Conservation (phyloP, 2,888 invertebrate species). For the Diplolepis rosae region DNA sequence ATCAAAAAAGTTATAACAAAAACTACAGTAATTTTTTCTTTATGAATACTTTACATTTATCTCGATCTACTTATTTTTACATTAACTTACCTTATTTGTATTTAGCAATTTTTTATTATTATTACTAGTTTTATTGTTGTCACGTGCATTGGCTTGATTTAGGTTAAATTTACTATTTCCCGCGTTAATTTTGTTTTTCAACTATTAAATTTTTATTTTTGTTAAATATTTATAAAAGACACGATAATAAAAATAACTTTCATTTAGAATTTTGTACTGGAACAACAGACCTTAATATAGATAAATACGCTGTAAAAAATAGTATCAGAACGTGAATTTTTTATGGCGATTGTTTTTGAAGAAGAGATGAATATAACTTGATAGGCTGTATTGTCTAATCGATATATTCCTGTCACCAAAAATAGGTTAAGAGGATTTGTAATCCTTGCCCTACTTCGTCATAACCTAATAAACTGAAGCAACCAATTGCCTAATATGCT, state of each 20-base stretch:
- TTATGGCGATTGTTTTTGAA: neutral
- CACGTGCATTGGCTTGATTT: too few relatives aligned
- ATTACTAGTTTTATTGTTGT: too few relatives aligned
- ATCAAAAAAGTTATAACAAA: too few relatives aligned
- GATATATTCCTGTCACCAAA: slow-evolving; percentile 22
- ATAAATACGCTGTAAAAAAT: neutral
- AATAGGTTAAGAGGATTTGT: slow-evolving; percentile 23
- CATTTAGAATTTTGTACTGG: neutral
- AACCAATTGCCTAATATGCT: neutral
- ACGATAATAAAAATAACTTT: neutral
- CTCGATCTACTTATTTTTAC: too few relatives aligned
- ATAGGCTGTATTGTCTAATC: neutral
- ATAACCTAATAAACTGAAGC: slow-evolving; percentile 5
- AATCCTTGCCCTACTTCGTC: slow-evolving; percentile 4
- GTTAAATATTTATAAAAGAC: too few relatives aligned
- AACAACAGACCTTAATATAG: neutral
- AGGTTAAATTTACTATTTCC: too few relatives aligned
- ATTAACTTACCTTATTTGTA: too few relatives aligned
- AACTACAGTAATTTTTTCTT: too few relatives aligned
- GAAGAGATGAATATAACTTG: neutral
- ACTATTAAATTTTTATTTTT: neutral
- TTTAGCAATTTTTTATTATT: too few relatives aligned
- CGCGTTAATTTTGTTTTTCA: neutral
- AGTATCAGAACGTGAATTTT: neutral
- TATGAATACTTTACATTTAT: too few relatives aligned